Conservation (phyloP, 2,113 vertebrate genomes). For the Thinocorus orbignyianus region DNA sequence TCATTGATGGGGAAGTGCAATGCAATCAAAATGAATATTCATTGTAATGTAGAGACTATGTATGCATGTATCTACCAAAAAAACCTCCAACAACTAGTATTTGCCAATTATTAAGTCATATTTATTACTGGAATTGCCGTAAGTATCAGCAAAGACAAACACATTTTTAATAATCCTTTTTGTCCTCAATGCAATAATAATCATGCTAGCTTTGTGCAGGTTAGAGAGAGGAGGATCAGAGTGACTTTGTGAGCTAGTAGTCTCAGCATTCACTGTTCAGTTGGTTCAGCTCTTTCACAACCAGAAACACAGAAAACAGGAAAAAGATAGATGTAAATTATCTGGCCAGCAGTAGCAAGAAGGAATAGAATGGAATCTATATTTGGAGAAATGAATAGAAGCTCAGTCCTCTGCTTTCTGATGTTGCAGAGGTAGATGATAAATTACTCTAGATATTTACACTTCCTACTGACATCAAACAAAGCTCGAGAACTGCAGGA, state of each 20-base stretch:
- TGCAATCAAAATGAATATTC: conserved; percentile 58
- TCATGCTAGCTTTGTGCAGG: background rate
- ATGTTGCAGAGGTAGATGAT: background rate
- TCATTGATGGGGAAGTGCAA: conserved; percentile 42
- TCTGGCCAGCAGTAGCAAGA: background rate
- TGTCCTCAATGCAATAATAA: background rate
- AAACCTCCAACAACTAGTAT: background rate
- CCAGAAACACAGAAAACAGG: background rate
- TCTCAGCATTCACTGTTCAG: background rate
- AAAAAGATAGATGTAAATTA: background rate
- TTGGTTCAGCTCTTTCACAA: background rate
- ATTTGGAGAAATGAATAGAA: background rate
- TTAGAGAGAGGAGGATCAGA: background rate
- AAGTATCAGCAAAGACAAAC: background rate
- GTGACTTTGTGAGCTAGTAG: background rate
- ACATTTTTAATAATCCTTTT: background rate
- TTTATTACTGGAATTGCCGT: background rate
- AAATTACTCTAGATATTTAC: background rate
- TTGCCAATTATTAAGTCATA: background rate
- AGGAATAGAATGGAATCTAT: background rate
- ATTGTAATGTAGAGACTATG: background rate
- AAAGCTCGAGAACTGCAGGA: background rate
- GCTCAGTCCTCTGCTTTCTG: background rate
- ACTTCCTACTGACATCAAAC: background rate
- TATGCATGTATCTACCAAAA: background rate